A percentile compares a stretch with the other conserved stretches of the same genome.
Evolutionary conservation across 2,113 vertebrate species (phyloP).

Genomic region (Microtus richardsoni): DNA sequence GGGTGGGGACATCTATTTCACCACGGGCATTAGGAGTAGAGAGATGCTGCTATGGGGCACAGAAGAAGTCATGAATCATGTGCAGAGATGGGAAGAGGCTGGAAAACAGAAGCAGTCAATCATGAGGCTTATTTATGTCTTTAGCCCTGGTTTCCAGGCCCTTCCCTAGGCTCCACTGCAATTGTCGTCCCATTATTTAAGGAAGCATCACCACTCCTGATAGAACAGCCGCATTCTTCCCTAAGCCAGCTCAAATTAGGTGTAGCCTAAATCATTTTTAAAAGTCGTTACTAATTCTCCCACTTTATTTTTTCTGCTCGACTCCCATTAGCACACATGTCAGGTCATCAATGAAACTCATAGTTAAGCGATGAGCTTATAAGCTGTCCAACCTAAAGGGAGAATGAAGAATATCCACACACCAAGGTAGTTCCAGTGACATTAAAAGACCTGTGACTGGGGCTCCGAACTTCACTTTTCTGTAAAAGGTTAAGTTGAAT

Average conservation of each 20-base stretch:
- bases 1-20: neutral
- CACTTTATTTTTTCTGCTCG: constrained; percentile 5
- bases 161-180: neutral
- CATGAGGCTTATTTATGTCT: neutral
- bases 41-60: neutral
- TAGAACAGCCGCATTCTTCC: neutral
- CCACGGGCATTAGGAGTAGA: neutral
- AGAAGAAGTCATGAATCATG: neutral
- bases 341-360: constrained; percentile 23
- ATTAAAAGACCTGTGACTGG: neutral
- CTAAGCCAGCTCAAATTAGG: constrained; percentile 26
- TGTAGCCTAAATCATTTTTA: constrained; percentile 17
- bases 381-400: neutral
- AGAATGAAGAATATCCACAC: neutral
- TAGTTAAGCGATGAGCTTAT: neutral
- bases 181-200: neutral
- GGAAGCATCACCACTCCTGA: neutral
- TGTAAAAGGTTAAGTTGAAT: neutral
- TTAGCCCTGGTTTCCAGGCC: neutral
- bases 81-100: neutral
- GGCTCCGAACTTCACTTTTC: neutral
- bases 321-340: constrained; percentile 13
- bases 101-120: neutral
- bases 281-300: constrained; percentile 41
- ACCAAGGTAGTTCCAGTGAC: neutral